Base-by-base conservation (phyloP, 2,113 vertebrate species). In the Xiphophorus maculatus region DNA sequence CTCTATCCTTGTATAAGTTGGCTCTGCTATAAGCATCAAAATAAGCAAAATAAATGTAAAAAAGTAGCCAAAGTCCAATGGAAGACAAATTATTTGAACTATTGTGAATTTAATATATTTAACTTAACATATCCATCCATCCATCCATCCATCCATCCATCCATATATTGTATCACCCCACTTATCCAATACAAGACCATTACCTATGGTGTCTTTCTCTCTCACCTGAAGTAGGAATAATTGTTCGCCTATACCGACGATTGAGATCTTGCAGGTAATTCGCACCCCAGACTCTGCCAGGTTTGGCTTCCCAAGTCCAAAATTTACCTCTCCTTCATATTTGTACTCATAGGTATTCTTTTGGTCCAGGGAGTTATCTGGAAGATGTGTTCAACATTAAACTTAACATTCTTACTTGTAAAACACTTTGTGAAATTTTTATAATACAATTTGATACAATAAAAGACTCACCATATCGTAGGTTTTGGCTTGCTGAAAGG, bases 311-410 rank as follows among this genome's bases (percentile, higher is more conserved):
- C 83, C 90, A 0, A 91, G 91, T 32, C 94, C 93, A 63, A 94
- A 87, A 42, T 84, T 92, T 35, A 91, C 89, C 42, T 33, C 0
- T 37, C 94, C 94, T 37, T 89, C 90, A 89, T 95, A 95, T 79
- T 77, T 92, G 83, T 95, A 95, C 60, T 93, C 86, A 1, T 95
- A 94, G 2, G 84, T 87, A 77, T 94, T 95, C 73, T 84, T 86
- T 0, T 80, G 77, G 75, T 93, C 85, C 71, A 95, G 75, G 25
- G n/a, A 33, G 19, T 88, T 77, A 14, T 92, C 95, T 95, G 86
- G 22, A 91, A 90, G 28, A n/a, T 25, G 30, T 63, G 72, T 60
- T 22, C n/a, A 62, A 44, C n/a, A 48, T 76, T 1, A 75, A 64
- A 62, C n/a, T 29, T 28, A 30, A 66, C 19, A 68, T 27, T 35